Evolutionary conservation across 2,888 invertebrate genomes (phyloP).

Genomic region (Lasioglossum pauxillum): DNA sequence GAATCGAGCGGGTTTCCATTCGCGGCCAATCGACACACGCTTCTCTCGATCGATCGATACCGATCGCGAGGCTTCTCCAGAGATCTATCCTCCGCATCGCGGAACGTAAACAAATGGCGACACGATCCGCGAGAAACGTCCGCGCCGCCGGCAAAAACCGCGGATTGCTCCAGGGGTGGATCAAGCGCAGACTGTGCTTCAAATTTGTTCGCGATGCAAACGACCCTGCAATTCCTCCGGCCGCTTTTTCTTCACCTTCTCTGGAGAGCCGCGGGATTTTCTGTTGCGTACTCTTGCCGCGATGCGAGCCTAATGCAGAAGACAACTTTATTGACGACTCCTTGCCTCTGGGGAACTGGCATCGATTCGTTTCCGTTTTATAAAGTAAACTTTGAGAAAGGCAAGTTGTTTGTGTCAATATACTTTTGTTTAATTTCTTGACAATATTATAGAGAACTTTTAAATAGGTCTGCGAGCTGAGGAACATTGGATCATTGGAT

Average conservation of each 20-base stretch:
- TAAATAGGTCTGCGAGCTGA: no score
- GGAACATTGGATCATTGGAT: no score
- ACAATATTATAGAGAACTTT: neutral
- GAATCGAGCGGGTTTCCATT: slow-evolving; percentile 77
- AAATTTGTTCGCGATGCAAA: slow-evolving; percentile 9
- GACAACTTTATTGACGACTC: neutral
- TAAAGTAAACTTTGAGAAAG: no score
- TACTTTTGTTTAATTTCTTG: neutral
- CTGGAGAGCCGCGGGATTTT: neutral
- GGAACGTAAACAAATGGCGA: slow-evolving; percentile 48
- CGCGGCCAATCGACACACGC: slow-evolving; percentile 65
- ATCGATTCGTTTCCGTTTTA: neutral
- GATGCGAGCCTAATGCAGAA: neutral
- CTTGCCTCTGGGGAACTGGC: no score
- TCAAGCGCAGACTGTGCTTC: no score
- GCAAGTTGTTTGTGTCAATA: neutral
- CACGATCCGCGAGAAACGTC: slow-evolving; percentile 1
- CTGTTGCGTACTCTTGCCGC: neutral
- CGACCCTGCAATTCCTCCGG: neutral
- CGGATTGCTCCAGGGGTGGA: neutral
- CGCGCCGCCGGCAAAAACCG: neutral
- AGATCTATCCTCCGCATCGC: neutral
- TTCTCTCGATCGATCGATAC: slow-evolving; percentile 53
- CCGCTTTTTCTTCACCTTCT: neutral
- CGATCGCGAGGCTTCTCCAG: slow-evolving; percentile 37